Evolutionary conservation across 2,797 vertebrate species (phyloP).

Genomic region (Acropternis orthonyx): DNA sequence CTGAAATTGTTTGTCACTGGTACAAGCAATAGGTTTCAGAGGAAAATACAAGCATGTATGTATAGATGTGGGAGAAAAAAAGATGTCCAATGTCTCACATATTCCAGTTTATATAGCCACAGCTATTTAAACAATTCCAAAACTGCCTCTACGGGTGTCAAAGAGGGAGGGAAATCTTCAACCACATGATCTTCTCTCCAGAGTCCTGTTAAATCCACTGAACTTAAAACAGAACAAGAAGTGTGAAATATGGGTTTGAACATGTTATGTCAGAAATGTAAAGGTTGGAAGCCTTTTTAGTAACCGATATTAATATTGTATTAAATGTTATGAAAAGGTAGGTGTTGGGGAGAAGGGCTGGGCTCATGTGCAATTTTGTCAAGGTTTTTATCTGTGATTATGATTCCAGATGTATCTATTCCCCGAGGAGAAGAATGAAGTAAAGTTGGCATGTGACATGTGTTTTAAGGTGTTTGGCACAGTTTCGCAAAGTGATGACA

Average conservation of each 20-base stretch:
- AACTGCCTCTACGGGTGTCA: conserved; percentile 74
- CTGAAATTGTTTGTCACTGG: not conserved
- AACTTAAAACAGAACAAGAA: conserved; percentile 82
- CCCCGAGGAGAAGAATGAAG: conserved; percentile 75
- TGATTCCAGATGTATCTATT: conserved; percentile 80
- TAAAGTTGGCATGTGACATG: conserved; percentile 80
- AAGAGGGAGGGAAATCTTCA: conserved; percentile 76
- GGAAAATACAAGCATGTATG: not conserved
- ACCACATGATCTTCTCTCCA: conserved; percentile 77
- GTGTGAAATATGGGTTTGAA: conserved; percentile 81
- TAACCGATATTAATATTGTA: conserved; percentile 81
- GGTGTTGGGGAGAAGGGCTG: conserved; percentile 69
- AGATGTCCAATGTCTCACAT: conserved; percentile 22
- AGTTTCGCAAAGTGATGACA: conserved; percentile 80
- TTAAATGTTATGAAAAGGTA: conserved; percentile 79
- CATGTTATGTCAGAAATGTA: conserved; percentile 75
- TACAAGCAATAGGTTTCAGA: not conserved
- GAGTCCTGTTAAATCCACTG: conserved; percentile 81
- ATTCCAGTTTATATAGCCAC: conserved; percentile 56
- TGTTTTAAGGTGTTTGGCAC: conserved; percentile 82
- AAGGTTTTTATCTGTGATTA: conserved; percentile 81
- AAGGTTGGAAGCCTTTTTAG: conserved; percentile 79
- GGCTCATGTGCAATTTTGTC: conserved; percentile 79
- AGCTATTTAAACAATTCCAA: conserved; percentile 76
- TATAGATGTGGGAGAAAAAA: not conserved